Base-by-base conservation (phyloP, 2,888 invertebrate genomes). In the Epistrophe eligans region DNA sequence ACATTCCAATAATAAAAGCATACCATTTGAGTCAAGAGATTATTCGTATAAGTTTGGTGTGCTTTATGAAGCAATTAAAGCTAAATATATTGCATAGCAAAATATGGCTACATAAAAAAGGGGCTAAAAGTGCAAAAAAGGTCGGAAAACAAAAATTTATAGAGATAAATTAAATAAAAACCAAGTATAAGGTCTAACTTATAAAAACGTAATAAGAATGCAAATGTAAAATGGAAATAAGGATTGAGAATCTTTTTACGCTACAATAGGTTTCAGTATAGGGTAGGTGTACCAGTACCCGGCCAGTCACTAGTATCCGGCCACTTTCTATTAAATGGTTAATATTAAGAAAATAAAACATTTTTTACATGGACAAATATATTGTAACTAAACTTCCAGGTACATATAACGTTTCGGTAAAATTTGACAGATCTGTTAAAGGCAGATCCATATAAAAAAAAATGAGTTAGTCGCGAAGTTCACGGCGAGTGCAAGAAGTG, bases 1-100 rank as follows among this genome's bases (percentile, higher is more conserved):
- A 62, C 62, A 70, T 62, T 55, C 60, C 60, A 55, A 77, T 81
- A 81, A 81, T 70, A 43, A 81, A 81, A 38, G 76, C 62, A 76
- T 76, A 45, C 45, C 45, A 70, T 70, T 70, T 70, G 55, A 55
- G 70, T 55, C 55, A 55, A 43, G 40, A 70, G 70, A 70, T 55
- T 48, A 66, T 38, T 19, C 38, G 35, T 38, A 24, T 67, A 35
- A 55, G 40, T 55, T 70, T 70, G 70, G 38, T 70, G 70, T 70
- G 70, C 70, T 70, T 70, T 70, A 70, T 70, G 55, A 28, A 70
- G 55, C 52, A 70, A 70, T 70, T 70, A 55, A 70, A 24, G 40
- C 38, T 0, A 55, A 52, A 70, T 55, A 70, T 70, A 70, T 40
- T 55, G 70, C 40, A 19, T 24, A 35, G 35, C 50, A 35, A 50